phyloP scores from a whole-genome alignment of 2,888 invertebrate genomes.

The Kryphioiulus occultus region DNA sequence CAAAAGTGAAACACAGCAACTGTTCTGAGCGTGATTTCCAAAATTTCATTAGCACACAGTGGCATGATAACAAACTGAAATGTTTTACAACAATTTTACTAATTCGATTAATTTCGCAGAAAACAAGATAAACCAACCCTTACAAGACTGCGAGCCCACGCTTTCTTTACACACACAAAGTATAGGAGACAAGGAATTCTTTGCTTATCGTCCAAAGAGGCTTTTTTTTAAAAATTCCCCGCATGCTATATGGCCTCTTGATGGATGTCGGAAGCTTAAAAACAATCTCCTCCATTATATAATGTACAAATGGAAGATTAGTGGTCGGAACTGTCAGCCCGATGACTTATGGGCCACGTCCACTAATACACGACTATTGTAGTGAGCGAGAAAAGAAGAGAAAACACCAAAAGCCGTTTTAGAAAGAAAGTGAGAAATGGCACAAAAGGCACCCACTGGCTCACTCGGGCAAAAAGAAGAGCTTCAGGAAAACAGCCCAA shows the following conservation, averaged over 20 bases:
- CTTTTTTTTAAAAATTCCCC: constrained; percentile 22
- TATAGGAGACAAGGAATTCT: background rate
- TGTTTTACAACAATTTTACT: too few species aligned
- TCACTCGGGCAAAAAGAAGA: background rate
- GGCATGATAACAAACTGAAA: too few species aligned
- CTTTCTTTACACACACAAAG: background rate
- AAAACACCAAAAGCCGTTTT: constrained; percentile 35
- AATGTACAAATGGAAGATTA: constrained; percentile 31
- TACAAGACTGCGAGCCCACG: background rate
- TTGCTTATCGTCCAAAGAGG: constrained; percentile 2
- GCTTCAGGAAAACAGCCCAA: background rate
- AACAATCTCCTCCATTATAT: constrained; percentile 31
- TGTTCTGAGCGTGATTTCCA: too few species aligned
- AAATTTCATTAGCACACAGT: too few species aligned
- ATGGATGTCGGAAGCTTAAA: constrained; percentile 35
- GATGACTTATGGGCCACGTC: constrained; percentile 29
- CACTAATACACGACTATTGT: constrained; percentile 31
- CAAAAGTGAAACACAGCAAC: too few species aligned
- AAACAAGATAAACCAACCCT: background rate
- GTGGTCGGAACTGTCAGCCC: constrained; percentile 29
- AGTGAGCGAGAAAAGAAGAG: constrained; percentile 7
- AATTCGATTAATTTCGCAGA: background rate
- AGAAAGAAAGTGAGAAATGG: constrained; percentile 35
- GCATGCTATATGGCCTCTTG: background rate
- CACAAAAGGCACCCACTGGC: constrained; percentile 28